phyloP scores from a whole-genome alignment of 2,888 invertebrate species.

The Chymomyza caudatula region DNA sequence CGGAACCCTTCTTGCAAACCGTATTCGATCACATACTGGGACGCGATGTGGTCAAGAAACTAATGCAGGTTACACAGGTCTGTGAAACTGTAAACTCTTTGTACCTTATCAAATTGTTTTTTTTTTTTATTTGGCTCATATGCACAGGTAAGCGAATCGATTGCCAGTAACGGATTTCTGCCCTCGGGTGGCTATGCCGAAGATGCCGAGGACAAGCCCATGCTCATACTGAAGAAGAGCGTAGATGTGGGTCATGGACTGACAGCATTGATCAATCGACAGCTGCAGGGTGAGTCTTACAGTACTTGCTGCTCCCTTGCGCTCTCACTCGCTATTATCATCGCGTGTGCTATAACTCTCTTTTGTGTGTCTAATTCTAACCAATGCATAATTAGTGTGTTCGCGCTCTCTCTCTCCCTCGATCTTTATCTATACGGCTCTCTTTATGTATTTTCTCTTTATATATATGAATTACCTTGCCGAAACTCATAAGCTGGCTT shows the following conservation, averaged over 20 bases:
- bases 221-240: conserved; percentile 86
- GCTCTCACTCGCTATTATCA: not conserved
- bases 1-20: conserved; percentile 88
- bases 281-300: conserved; percentile 84
- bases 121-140: not conserved
- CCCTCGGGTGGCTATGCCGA: conserved; percentile 83
- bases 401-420: not conserved
- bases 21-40: conserved; percentile 92
- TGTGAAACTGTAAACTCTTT: no score
- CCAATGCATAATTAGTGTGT: not conserved
- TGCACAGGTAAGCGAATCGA: conserved; percentile 86
- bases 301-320: conserved; percentile 8
- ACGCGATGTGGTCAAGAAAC: conserved; percentile 90
- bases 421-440: not conserved
- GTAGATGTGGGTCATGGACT: conserved; percentile 85
- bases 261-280: conserved; percentile 86
- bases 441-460: not conserved
- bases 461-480: conserved; percentile 14
- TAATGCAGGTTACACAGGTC: conserved; percentile 86
- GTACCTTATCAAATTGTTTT: not conserved
- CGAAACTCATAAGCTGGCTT: not conserved
- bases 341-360: conserved; percentile 2
- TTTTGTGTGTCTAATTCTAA: not conserved
- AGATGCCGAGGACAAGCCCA: conserved; percentile 87
- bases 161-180: conserved; percentile 86